Evolutionary conservation across 2,888 invertebrate species (phyloP).

Genomic region (Zonitis immaculata): DNA sequence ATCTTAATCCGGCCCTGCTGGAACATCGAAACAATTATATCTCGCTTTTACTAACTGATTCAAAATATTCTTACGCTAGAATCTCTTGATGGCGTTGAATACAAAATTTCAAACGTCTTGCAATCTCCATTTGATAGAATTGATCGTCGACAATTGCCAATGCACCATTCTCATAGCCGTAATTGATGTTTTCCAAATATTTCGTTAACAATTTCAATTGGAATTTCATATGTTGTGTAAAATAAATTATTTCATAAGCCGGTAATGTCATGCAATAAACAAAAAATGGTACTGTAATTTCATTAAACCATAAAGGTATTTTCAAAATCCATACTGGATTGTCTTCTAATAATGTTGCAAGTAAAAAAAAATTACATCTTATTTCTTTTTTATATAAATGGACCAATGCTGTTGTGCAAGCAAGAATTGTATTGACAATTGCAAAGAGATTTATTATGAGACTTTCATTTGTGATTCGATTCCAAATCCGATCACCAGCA

Average conservation of each 20-base stretch:
- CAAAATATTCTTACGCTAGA: too few relatives aligned
- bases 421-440: not conserved
- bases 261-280: not conserved
- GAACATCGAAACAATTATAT: too few relatives aligned
- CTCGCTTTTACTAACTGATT: too few relatives aligned
- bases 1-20: too few relatives aligned
- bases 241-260: not conserved
- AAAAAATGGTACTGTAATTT: not conserved
- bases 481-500: not conserved
- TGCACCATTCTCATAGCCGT: not conserved
- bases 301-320: not conserved
- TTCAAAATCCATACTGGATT: not conserved
- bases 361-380: not conserved
- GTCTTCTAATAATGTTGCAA: not conserved
- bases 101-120: not conserved
- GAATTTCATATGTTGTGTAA: not conserved
- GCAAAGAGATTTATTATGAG: not conserved
- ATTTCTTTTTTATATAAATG: not conserved
- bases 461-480: not conserved
- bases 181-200: not conserved
- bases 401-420: not conserved
- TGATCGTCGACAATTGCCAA: not conserved
- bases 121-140: not conserved
- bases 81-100: not conserved
- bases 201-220: not conserved